Evolutionary conservation across 2,888 invertebrate genomes (phyloP).

Genomic region (Stenchaetothrips biformis): DNA sequence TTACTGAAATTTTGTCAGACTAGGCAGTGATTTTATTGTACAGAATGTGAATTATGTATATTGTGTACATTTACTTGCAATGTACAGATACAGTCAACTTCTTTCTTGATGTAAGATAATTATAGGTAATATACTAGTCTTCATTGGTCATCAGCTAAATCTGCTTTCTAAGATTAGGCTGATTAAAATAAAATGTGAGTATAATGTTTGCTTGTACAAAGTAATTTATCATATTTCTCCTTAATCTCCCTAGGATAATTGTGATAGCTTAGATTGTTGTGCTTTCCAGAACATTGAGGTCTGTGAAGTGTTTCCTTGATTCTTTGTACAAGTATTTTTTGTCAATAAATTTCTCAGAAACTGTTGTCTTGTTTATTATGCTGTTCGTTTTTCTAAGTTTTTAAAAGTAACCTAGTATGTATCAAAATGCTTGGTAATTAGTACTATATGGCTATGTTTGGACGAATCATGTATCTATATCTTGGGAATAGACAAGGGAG

Average conservation of each 20-base stretch:
- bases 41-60: not conserved
- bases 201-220: slow-evolving; percentile 8
- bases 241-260: not conserved
- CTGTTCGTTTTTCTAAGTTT: not conserved
- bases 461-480: not conserved
- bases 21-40: not conserved
- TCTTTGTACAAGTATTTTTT: not conserved
- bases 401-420: not conserved
- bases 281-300: not conserved
- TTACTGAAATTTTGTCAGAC: not conserved
- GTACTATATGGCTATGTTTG: not conserved
- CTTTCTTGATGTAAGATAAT: not conserved
- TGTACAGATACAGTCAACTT: slow-evolving; percentile 8
- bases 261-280: slow-evolving; percentile 19
- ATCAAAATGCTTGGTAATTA: not conserved
- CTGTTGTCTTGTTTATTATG: not conserved
- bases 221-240: not conserved
- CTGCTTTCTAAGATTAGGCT: not conserved
- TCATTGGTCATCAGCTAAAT: not conserved
- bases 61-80: not conserved
- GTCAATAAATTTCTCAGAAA: not conserved
- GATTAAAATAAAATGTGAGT: not conserved
- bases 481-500: not conserved
- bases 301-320: not conserved
- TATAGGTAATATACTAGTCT: not conserved